These are phyloP conservation scores for Gavialis gangeticus DNA, from an alignment of 2,113 vertebrate genomes.

Conservation along the genomic window DNA sequence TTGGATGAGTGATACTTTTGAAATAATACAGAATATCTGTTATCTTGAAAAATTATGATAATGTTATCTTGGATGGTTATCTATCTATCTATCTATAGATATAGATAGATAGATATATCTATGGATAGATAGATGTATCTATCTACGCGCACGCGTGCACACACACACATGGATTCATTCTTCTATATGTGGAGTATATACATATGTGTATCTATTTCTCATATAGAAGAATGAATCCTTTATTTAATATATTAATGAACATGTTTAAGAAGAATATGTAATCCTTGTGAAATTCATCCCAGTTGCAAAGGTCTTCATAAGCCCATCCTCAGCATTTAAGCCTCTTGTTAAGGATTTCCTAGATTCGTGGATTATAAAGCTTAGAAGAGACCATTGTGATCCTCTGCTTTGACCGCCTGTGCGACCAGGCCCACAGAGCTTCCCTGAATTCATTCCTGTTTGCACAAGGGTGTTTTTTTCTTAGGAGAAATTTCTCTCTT, in stretches of 20 bases:
- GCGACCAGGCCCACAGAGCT: not conserved
- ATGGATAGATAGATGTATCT: too few species aligned
- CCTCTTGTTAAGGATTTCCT: not conserved
- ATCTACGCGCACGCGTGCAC: too few species aligned
- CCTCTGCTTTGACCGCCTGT: not conserved
- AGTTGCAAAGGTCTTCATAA: not conserved
- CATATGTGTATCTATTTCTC: too few species aligned
- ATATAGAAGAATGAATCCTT: not conserved
- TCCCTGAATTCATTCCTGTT: conserved; percentile 22
- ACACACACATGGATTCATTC: too few species aligned
- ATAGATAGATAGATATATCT: too few species aligned
- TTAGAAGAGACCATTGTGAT: not conserved
- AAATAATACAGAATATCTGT: not conserved
- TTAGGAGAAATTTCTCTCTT: not conserved
- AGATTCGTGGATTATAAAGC: not conserved
- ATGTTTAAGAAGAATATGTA: not conserved
- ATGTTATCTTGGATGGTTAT: not conserved
- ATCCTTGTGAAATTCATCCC: not conserved
- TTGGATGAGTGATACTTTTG: not conserved
- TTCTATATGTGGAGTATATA: too few species aligned
- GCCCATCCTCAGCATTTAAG: not conserved
- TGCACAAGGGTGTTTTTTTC: not conserved
- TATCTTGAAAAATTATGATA: not conserved
- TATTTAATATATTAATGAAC: not conserved
- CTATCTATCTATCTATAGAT: too few species aligned